These are phyloP conservation scores for Drosophila ficusphila DNA, from an alignment of 1,140 invertebrate genomes.

Conservation along the genomic window DNA sequence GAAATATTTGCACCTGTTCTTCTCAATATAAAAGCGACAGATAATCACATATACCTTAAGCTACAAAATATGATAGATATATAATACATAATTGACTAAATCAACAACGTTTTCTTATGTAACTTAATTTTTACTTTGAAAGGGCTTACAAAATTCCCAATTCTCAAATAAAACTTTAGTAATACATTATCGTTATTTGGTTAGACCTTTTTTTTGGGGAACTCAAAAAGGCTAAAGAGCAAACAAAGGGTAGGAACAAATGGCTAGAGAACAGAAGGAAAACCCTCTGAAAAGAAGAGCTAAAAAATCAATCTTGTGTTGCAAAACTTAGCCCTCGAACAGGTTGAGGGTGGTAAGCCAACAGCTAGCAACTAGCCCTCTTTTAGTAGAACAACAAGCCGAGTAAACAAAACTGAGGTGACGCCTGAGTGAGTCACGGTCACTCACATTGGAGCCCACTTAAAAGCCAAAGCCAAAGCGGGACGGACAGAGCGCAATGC, in stretches of 20 bases:
- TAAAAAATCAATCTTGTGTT: conserved; percentile 29
- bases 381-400: conserved; percentile 26
- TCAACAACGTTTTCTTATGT: too few relatives aligned
- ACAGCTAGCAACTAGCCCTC: conserved; percentile 3
- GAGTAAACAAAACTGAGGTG: conserved; percentile 64
- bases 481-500: conserved; percentile 15
- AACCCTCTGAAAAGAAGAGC: neutral
- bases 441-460: conserved; percentile 34
- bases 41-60: too few relatives aligned
- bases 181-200: neutral
- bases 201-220: neutral
- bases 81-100: too few relatives aligned
- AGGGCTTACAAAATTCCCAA: neutral
- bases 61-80: too few relatives aligned
- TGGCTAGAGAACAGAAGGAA: neutral
- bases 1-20: too few relatives aligned
- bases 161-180: neutral
- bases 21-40: too few relatives aligned
- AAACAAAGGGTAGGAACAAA: neutral
- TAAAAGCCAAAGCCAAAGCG: conserved; percentile 15
- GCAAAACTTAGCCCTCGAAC: conserved; percentile 3
- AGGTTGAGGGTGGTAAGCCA: conserved; percentile 12
- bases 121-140: neutral
- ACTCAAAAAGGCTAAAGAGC: neutral
- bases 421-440: conserved; percentile 79